Evolutionary conservation across 2,797 vertebrate species (phyloP).

Genomic region (Thunnus albacares): DNA sequence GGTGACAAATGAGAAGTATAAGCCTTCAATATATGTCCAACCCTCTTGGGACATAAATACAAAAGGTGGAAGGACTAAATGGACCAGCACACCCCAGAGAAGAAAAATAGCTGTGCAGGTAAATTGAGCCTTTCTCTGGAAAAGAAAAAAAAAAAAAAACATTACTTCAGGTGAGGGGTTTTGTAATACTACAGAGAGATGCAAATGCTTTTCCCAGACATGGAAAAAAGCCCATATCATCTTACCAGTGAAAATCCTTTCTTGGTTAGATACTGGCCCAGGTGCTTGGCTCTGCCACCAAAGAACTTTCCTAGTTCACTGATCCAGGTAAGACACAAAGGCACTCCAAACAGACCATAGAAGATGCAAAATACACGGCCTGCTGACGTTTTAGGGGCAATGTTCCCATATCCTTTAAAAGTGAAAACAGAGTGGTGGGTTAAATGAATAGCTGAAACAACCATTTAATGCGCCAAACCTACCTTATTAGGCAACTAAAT

Average conservation of each 20-base stretch:
- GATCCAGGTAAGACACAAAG: conserved; percentile 97
- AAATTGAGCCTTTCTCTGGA: conserved; percentile 96
- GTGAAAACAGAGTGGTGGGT: background rate
- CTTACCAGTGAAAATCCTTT: conserved; percentile 94
- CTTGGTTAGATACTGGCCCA: conserved; percentile 95
- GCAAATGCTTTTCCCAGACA: background rate
- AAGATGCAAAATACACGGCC: conserved; percentile 98
- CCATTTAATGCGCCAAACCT: background rate
- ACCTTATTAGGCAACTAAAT: background rate
- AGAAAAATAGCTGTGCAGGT: conserved; percentile 97
- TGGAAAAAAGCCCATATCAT: background rate
- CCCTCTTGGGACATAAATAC: conserved; percentile 98
- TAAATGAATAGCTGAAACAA: background rate
- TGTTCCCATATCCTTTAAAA: conserved; percentile 93
- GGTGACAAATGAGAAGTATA: conserved; percentile 99
- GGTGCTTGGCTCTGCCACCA: conserved; percentile 95
- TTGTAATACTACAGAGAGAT: conserved; percentile 6
- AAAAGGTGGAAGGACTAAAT: conserved; percentile 96
- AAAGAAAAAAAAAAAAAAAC: conserved; percentile 19
- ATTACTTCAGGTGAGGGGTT: conserved; percentile 24
- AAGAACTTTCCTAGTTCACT: conserved; percentile 99
- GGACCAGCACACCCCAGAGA: conserved; percentile 94
- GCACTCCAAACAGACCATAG: conserved; percentile 98
- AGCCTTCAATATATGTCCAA: conserved; percentile 95
- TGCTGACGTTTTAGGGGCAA: conserved; percentile 93